Evolutionary conservation across 2,113 vertebrate species (phyloP).

Genomic region (Chionomys nivalis): DNA sequence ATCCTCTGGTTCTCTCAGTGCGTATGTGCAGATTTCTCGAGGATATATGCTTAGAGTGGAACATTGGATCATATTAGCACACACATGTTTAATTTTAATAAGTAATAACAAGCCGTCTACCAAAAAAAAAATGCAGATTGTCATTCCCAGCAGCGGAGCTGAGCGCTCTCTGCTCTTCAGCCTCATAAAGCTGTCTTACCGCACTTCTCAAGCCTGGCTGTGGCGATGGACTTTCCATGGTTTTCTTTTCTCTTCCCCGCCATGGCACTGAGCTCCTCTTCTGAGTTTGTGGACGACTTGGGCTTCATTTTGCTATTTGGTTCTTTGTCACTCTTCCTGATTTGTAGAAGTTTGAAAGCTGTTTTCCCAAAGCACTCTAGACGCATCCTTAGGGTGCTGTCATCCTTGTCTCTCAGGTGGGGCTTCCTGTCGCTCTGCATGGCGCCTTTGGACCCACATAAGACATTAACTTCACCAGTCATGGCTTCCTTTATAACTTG

Average conservation of each 20-base stretch:
- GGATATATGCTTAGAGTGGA: not conserved
- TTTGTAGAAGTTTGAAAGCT: slow-evolving; percentile 29
- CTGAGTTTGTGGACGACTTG: slow-evolving; percentile 2
- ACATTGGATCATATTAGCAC: not conserved
- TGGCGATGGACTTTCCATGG: not conserved
- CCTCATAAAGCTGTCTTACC: not conserved
- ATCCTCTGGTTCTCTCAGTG: not conserved
- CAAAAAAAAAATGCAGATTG: not conserved
- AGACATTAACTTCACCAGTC: slow-evolving; percentile 38
- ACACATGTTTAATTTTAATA: slow-evolving; percentile 10
- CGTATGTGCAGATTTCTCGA: slow-evolving; percentile 29
- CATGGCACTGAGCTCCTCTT: not conserved
- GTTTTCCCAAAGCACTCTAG: slow-evolving; percentile 12
- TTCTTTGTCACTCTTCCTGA: slow-evolving; percentile 37
- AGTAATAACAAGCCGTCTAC: slow-evolving; percentile 29
- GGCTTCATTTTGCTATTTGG: slow-evolving; percentile 22
- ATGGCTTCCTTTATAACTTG: slow-evolving; percentile 33
- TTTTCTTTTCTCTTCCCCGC: slow-evolving; percentile 52
- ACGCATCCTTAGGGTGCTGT: not conserved
- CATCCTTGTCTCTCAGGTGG: not conserved
- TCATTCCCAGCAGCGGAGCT: not conserved
- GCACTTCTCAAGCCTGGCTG: not conserved
- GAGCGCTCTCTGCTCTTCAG: not conserved
- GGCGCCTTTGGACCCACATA: not conserved
- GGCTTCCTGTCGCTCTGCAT: not conserved